These are phyloP conservation scores for Boulengeromyrus knoepffleri DNA, from an alignment of 2,113 vertebrate species.

Conservation along the genomic window DNA sequence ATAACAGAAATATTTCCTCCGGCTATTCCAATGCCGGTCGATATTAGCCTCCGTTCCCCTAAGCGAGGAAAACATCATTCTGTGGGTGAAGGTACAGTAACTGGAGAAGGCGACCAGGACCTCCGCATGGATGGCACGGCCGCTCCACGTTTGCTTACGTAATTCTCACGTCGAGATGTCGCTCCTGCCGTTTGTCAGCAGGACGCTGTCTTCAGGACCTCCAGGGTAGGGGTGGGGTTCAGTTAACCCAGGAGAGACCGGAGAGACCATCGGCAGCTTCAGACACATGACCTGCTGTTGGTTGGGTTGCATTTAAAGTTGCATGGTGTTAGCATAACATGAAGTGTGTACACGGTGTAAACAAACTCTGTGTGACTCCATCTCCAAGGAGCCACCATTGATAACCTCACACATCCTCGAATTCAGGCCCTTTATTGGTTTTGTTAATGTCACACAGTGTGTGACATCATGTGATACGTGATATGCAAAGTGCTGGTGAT, in stretches of 20 bases:
- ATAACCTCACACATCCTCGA: background rate
- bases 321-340: background rate
- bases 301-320: background rate
- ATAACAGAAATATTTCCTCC: constrained; percentile 16
- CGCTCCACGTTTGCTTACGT: background rate
- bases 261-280: background rate
- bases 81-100: constrained; percentile 49
- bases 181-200: background rate
- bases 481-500: background rate
- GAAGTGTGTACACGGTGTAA: background rate
- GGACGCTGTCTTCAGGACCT: background rate
- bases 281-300: background rate
- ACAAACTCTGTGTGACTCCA: background rate
- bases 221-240: background rate
- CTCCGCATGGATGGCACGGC: background rate
- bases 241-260: background rate
- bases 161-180: background rate
- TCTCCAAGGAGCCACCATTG: background rate
- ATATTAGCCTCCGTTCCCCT: constrained; percentile 36
- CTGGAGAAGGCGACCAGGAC: background rate
- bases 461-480: background rate
- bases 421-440: background rate
- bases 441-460: background rate
- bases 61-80: constrained; percentile 41
- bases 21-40: constrained; percentile 30